A percentile compares a stretch with the other conserved stretches of the same genome.
These are phyloP conservation scores for Octodon degus DNA, from an alignment of 2,113 vertebrate genomes.

Conservation along the genomic window DNA sequence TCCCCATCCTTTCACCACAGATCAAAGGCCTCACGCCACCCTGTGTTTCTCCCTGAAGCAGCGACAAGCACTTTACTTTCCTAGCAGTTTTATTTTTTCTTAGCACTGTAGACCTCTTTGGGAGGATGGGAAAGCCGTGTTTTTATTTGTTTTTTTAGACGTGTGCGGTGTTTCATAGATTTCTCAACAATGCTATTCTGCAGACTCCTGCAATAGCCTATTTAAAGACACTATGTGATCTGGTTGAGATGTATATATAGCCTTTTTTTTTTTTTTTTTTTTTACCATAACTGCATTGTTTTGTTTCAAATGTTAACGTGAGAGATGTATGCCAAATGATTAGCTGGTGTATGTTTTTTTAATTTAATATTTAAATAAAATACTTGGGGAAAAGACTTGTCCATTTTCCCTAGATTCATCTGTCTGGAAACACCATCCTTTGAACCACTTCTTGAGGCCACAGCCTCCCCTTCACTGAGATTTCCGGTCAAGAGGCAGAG, in stretches of 20 bases:
- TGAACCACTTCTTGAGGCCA: accelerated
- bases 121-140: constrained; percentile 73
- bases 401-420: not conserved
- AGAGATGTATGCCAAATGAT: constrained; percentile 87
- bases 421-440: not conserved
- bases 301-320: constrained; percentile 87
- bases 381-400: constrained; percentile 69
- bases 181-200: constrained; percentile 75
- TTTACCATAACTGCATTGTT: constrained; percentile 85
- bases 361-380: constrained; percentile 93
- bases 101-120: constrained; percentile 82
- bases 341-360: constrained; percentile 87
- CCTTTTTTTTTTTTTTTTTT: constrained; percentile 89
- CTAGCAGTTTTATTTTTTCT: constrained; percentile 69
- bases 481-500: accelerated
- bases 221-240: constrained; percentile 84
- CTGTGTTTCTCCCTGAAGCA: constrained; percentile 82
- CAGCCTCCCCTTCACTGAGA: accelerated
- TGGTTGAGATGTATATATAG: constrained; percentile 83
- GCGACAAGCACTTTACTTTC: constrained; percentile 88
- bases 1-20: constrained; percentile 73
- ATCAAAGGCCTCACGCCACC: constrained; percentile 82
- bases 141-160: constrained; percentile 29
- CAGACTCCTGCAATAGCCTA: constrained; percentile 81
- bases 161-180: constrained; percentile 71